phyloP scores from a whole-genome alignment of 2,113 vertebrate species.

The Drymodes brunneopygia region DNA sequence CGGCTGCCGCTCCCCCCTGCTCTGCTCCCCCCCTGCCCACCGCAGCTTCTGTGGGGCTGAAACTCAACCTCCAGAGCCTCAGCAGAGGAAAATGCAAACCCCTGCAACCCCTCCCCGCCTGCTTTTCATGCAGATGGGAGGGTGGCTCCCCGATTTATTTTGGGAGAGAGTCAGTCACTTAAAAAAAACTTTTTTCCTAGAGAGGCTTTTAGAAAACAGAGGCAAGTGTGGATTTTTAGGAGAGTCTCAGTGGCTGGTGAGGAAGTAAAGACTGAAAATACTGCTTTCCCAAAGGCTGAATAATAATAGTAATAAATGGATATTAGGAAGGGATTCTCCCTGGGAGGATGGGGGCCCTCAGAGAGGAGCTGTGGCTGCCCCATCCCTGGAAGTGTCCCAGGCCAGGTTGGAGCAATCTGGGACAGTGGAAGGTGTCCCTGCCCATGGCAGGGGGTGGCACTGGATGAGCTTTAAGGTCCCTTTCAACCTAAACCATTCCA shows the following conservation, averaged over 20 bases:
- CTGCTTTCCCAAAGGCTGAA: background rate
- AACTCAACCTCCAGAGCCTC: background rate
- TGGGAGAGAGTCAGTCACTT: background rate
- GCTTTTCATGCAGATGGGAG: accelerated
- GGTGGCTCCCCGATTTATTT: accelerated
- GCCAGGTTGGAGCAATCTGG: background rate
- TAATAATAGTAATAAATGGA: too few relatives aligned
- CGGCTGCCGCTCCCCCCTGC: background rate
- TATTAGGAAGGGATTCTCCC: background rate
- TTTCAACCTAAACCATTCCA: background rate
- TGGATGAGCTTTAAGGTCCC: background rate
- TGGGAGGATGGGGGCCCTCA: accelerated
- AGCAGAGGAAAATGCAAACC: background rate
- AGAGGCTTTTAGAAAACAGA: background rate
- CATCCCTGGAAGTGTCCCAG: background rate
- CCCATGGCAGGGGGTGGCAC: background rate
- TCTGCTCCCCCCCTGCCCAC: background rate
- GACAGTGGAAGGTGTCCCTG: background rate
- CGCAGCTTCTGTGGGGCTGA: background rate
- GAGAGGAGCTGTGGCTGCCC: background rate
- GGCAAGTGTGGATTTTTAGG: background rate
- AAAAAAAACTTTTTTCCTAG: background rate
- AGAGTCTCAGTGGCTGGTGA: background rate
- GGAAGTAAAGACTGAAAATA: background rate
- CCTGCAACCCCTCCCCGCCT: background rate